These are phyloP conservation scores for Macrotrachela quadricornifera DNA, from an alignment of 1,140 invertebrate genomes.

Conservation along the genomic window DNA sequence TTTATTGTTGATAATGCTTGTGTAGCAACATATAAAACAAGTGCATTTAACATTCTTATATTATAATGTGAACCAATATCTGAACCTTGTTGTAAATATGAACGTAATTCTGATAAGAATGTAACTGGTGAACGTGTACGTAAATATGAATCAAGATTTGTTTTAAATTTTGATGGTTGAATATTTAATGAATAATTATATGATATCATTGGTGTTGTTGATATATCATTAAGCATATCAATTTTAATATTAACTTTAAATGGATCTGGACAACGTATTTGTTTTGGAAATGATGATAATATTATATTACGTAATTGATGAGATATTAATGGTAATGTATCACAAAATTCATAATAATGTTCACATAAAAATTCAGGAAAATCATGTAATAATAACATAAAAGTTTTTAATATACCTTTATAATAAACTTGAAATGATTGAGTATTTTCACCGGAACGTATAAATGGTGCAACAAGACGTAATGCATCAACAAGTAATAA, in stretches of 20 bases:
- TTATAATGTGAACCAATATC: slow-evolving; percentile 3
- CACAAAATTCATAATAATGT: slow-evolving; percentile 97
- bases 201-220: slow-evolving; percentile 60
- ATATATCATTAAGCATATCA: slow-evolving; percentile 64
- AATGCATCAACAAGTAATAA: slow-evolving; percentile 83
- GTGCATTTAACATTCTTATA: slow-evolving; percentile 6
- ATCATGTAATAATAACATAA: slow-evolving; percentile 87
- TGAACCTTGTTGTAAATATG: neutral
- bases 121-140: slow-evolving; percentile 80
- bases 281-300: slow-evolving; percentile 82
- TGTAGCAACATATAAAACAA: too few species aligned
- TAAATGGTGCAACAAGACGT: slow-evolving; percentile 81
- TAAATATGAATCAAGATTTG: slow-evolving; percentile 79
- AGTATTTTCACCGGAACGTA: slow-evolving; percentile 80
- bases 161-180: slow-evolving; percentile 63
- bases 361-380: slow-evolving; percentile 98
- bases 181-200: slow-evolving; percentile 73
- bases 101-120: slow-evolving; percentile 66
- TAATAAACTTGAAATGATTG: slow-evolving; percentile 9
- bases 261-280: slow-evolving; percentile 90
- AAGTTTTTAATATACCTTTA: slow-evolving; percentile 69
- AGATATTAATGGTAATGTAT: slow-evolving; percentile 93
- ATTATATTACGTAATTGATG: slow-evolving; percentile 97
- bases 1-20: too few species aligned
- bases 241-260: slow-evolving; percentile 79